Evolutionary conservation across 2,113 vertebrate genomes (phyloP), one percentile per base, ranked within the genome.

Genomic region (Cryptotis parvus): DNA sequence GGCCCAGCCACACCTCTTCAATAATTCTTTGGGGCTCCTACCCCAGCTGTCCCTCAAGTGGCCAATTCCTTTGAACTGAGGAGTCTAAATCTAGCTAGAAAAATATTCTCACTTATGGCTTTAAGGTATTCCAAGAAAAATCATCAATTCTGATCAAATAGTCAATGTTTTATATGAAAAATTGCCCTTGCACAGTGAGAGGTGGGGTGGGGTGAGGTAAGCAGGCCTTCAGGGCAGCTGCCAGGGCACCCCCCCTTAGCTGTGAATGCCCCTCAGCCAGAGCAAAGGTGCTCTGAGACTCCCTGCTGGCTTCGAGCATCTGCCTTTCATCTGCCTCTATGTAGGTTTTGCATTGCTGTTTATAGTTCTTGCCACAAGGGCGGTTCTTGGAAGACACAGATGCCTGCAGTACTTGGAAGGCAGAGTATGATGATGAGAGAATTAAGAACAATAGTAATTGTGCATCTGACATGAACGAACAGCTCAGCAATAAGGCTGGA

Each of bases 261-360:
- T 22, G 27, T 3, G 18, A 27, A 55, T 72, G 70, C 31, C 27
- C 77, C 66, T 72, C 70, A 52, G 18, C 61, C 8, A 33, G 7
- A 75, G 58, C 26, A 18, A 68, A 73, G 58, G 1, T 55, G 22
- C n/a, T 91, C 82, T 82, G 95, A 89, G 74, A 69, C 68, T 29
- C 18, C 76, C 69, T 45, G 41, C 73, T 55, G 63, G 61, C 35
- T 86, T 80, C 69, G 10, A 77, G 91, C 66, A 79, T 86, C 70
- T 45, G 88, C 69, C 70, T 89, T 91, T 94, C 91, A 87, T 89
- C 63, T 77, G 76, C 83, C 76, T 92, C 1, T 49, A 63, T 68
- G 80, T 8, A 29, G 72, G 83, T 63, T 94, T 89, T 63, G 9
- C 20, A 3, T 31, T 52, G 73, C 41, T 80, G 76, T 68, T 91